Conservation (phyloP, 2,797 vertebrate species). For the Pangasius macronema region DNA sequence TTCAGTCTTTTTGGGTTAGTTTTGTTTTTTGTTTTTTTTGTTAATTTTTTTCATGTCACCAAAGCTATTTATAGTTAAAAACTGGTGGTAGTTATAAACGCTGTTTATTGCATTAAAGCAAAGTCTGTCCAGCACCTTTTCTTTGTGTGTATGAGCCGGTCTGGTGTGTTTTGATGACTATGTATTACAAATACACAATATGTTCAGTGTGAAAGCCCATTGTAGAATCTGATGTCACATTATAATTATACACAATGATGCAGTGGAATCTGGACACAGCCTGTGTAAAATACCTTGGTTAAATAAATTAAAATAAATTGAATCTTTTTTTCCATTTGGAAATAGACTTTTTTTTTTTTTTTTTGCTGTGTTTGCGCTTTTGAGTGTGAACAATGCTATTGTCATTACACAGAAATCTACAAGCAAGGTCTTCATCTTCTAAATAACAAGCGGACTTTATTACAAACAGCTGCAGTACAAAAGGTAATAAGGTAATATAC, state of each 20-base stretch:
- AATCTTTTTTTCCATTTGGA: conserved; percentile 59
- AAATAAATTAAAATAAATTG: conserved; percentile 64
- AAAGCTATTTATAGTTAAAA: neutral
- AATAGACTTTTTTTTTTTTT: neutral
- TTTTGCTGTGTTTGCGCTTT: neutral
- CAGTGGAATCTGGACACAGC: conserved; percentile 65
- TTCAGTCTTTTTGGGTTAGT: neutral
- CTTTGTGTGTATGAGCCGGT: neutral
- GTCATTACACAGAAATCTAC: neutral
- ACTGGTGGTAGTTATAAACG: neutral
- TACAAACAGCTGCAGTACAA: neutral
- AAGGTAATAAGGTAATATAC: neutral
- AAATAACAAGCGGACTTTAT: neutral
- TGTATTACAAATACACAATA: neutral
- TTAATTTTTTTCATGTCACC: neutral
- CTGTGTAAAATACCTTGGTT: conserved; percentile 69
- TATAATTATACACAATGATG: conserved; percentile 63
- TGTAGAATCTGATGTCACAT: conserved; percentile 36
- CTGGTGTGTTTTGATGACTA: neutral
- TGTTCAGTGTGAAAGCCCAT: neutral
- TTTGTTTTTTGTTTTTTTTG: too few species aligned
- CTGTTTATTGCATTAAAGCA: neutral
- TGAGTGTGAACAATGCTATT: too few species aligned
- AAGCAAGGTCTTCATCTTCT: neutral
- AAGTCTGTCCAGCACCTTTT: neutral